A percentile compares a stretch with the other conserved stretches of the same genome.
phyloP scores from a whole-genome alignment of 2,797 vertebrate species.

The Limnodromus scolopaceus region DNA sequence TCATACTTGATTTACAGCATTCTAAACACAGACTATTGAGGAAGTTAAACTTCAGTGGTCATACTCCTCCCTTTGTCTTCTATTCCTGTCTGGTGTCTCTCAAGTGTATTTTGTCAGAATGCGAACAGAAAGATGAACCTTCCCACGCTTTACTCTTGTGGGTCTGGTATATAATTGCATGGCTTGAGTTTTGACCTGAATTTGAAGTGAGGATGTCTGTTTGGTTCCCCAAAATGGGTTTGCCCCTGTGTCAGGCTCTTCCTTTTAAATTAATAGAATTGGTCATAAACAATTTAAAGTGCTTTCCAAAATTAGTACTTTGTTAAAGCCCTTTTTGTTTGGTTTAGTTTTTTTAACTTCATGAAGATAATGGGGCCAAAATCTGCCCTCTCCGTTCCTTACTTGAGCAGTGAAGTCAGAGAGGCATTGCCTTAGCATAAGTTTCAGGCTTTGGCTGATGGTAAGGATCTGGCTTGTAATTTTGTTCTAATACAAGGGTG shows the following conservation, averaged over 20 bases:
- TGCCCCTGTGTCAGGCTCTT: background rate
- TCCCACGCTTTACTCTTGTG: background rate
- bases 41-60: conserved; percentile 69
- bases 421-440: background rate
- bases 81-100: conserved; percentile 75
- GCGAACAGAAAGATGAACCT: background rate
- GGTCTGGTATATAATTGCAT: conserved; percentile 31
- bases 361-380: background rate
- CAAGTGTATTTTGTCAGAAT: conserved; percentile 39
- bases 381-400: background rate
- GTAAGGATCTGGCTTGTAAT: background rate
- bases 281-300: background rate
- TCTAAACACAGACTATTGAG: conserved; percentile 59
- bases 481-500: background rate
- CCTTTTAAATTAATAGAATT: background rate
- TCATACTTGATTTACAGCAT: conserved; percentile 62
- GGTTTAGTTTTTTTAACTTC: background rate
- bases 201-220: background rate
- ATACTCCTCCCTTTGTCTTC: conserved; percentile 74
- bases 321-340: background rate
- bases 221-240: conserved; percentile 41
- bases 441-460: background rate
- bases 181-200: conserved; percentile 30
- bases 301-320: background rate
- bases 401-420: background rate